Conservation (phyloP, 2,797 vertebrate genomes). For the Parotocinclus haroldoi region DNA sequence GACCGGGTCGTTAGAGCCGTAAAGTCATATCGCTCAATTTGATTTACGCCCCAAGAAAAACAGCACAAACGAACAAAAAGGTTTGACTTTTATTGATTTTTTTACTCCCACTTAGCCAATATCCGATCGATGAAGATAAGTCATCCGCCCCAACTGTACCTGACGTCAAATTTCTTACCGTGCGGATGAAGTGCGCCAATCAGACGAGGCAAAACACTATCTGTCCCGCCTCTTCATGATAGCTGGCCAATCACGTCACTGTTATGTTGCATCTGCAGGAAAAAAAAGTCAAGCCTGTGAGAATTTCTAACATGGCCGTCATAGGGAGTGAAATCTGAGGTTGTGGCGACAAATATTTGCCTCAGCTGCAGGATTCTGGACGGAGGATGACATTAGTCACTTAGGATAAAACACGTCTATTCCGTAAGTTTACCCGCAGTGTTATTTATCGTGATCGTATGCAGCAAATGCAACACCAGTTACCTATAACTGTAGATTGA, state of each 20-base stretch:
- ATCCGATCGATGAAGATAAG: no score
- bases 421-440: conserved; percentile 31
- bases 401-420: conserved; percentile 21
- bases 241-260: conserved; percentile 47
- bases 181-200: conserved; percentile 41
- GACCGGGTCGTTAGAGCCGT: no score
- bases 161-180: conserved; percentile 3
- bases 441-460: neutral
- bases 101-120: no score
- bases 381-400: conserved; percentile 9
- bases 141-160: conserved; percentile 1
- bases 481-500: no score
- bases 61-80: no score
- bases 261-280: conserved; percentile 12
- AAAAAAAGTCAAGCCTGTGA: conserved; percentile 43
- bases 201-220: neutral
- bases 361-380: conserved; percentile 10
- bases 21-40: no score
- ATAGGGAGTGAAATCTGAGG: conserved; percentile 19
- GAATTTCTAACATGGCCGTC: conserved; percentile 63
- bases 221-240: conserved; percentile 3
- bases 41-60: no score
- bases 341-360: conserved; percentile 12
- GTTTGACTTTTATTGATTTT: no score
- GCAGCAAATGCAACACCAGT: no score